A percentile compares a stretch with the other conserved stretches of the same genome.
phyloP scores from a whole-genome alignment of 53 echinoderm and acorn worm species.

The Paracentrotus lividus region DNA sequence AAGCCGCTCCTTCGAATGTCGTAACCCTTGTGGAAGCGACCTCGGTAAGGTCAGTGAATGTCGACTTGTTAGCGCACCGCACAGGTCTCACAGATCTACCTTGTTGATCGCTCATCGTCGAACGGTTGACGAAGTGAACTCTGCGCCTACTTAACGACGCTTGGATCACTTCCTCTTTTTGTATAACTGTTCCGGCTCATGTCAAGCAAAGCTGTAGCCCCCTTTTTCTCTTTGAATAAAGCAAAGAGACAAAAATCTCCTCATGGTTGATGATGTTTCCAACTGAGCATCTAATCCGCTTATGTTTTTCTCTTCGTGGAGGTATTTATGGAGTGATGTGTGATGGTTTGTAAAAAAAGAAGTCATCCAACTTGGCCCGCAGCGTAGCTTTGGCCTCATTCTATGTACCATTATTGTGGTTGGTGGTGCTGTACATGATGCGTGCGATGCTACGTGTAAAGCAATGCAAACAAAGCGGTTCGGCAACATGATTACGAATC shows the following conservation, averaged over 20 bases:
- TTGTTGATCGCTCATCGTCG: slow-evolving; percentile 9
- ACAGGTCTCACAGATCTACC: neutral
- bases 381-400: slow-evolving; percentile 64
- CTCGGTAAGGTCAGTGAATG: slow-evolving; percentile 44
- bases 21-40: slow-evolving; percentile 50
- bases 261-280: slow-evolving; percentile 64
- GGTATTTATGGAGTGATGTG: slow-evolving; percentile 43
- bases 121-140: slow-evolving; percentile 1
- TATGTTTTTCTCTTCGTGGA: slow-evolving; percentile 67
- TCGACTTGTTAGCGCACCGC: slow-evolving; percentile 64
- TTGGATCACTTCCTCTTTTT: slow-evolving; percentile 40
- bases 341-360: neutral
- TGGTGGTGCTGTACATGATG: slow-evolving; percentile 57
- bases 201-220: neutral
- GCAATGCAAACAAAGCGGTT: slow-evolving; percentile 64
- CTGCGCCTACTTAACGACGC: slow-evolving; percentile 50
- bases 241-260: neutral
- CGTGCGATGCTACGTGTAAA: slow-evolving; percentile 45
- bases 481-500: slow-evolving; percentile 64
- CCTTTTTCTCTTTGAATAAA: neutral
- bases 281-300: slow-evolving; percentile 69
- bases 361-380: slow-evolving; percentile 48
- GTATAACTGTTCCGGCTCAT: slow-evolving; percentile 55
- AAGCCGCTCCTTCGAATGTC: slow-evolving; percentile 60
- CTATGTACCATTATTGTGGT: slow-evolving; percentile 48